phyloP scores from a whole-genome alignment of 2,113 vertebrate species.

The Sphaerodactylus townsendi region DNA sequence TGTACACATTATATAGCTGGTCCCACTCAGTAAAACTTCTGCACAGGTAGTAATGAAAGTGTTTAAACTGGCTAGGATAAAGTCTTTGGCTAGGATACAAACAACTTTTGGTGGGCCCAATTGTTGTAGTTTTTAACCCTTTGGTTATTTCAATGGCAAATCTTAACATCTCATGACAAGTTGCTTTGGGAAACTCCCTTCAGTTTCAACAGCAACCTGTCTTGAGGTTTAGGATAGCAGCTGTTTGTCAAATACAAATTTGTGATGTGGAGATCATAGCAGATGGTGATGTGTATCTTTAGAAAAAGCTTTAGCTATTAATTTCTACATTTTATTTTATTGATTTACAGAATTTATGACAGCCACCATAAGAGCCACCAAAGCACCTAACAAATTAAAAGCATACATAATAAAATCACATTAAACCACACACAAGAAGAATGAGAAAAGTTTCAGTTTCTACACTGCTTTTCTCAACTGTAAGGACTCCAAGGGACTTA shows the following conservation, averaged over 20 bases:
- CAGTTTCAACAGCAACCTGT: neutral
- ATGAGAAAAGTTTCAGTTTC: too few species aligned
- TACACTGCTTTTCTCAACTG: too few species aligned
- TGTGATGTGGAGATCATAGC: neutral
- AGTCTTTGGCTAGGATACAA: too few species aligned
- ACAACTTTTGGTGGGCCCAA: too few species aligned
- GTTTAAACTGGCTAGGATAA: neutral
- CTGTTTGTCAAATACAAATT: neutral
- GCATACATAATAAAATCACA: too few species aligned
- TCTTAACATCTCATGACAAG: neutral
- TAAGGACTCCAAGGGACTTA: too few species aligned
- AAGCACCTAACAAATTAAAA: too few species aligned
- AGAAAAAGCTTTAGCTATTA: neutral
- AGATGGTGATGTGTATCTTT: neutral
- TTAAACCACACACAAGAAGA: too few species aligned
- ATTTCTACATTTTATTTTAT: neutral
- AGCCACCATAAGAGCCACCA: too few species aligned
- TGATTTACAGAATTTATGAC: too few species aligned
- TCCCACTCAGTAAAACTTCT: neutral
- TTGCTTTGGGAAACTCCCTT: neutral
- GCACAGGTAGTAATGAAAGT: neutral
- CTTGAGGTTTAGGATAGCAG: neutral
- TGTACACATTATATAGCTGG: neutral
- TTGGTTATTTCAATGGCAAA: neutral
- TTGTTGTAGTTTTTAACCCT: too few species aligned